Evolutionary conservation across 2,797 vertebrate species (phyloP).

Genomic region (Coilia nasus): DNA sequence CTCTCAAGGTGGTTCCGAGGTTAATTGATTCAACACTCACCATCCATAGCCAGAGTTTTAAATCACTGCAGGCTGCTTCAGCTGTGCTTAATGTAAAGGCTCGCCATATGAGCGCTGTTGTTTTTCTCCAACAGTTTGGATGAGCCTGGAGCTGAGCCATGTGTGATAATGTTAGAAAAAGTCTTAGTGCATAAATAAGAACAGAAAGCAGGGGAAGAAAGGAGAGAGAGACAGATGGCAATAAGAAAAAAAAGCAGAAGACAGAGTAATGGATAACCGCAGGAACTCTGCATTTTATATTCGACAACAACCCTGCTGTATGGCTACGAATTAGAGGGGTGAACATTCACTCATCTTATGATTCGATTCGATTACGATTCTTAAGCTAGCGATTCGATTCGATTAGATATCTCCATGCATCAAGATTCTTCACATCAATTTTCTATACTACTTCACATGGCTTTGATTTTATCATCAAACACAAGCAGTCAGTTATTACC

Average conservation of each 20-base stretch:
- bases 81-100: conserved; percentile 32
- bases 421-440: too few species aligned
- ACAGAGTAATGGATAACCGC: neutral
- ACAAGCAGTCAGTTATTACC: too few species aligned
- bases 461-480: too few species aligned
- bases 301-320: neutral
- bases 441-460: too few species aligned
- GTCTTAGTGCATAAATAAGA: neutral
- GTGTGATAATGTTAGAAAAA: neutral
- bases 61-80: conserved; percentile 46
- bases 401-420: too few species aligned
- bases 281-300: neutral
- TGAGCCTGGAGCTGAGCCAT: conserved; percentile 35
- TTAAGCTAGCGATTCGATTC: too few species aligned
- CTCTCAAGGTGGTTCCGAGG: conserved; percentile 72
- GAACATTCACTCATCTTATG: too few species aligned
- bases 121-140: conserved; percentile 33
- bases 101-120: conserved; percentile 25
- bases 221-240: conserved; percentile 15
- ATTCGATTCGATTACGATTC: too few species aligned
- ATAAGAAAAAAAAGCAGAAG: neutral
- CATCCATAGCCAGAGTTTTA: conserved; percentile 56
- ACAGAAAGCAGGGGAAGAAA: conserved; percentile 16
- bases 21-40: conserved; percentile 65
- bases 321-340: too few species aligned